phyloP scores from a whole-genome alignment of 2,797 vertebrate genomes.

The Eulemur coronatus region DNA sequence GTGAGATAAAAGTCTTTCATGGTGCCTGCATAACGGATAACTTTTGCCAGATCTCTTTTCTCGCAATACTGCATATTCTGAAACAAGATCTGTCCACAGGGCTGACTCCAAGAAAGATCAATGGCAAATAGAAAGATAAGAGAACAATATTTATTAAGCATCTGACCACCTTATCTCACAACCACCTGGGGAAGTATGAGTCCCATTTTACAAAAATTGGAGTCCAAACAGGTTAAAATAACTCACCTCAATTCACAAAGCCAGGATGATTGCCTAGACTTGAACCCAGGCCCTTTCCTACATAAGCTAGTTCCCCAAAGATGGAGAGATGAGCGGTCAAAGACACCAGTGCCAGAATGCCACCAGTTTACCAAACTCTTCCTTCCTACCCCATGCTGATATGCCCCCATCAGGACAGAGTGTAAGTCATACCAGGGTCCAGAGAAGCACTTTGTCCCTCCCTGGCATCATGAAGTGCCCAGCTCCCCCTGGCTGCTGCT shows the following conservation, averaged over 20 bases:
- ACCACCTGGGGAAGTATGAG: background rate
- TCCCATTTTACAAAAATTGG: background rate
- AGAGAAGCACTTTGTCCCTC: background rate
- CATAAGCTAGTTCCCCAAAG: background rate
- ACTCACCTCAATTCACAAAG: background rate
- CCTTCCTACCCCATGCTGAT: background rate
- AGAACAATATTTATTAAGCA: conserved; percentile 3
- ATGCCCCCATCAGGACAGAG: background rate
- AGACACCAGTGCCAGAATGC: background rate
- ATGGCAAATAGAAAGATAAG: background rate
- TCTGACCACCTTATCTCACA: background rate
- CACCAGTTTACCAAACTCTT: background rate
- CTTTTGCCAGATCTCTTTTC: conserved; percentile 46
- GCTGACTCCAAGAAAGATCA: conserved; percentile 40
- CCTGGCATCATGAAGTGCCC: background rate
- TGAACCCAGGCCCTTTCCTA: background rate
- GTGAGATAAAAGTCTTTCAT: conserved; percentile 27
- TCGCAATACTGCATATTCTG: background rate
- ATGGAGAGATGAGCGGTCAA: background rate
- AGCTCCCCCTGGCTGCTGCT: background rate
- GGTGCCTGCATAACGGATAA: conserved; percentile 28
- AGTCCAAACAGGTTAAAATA: background rate
- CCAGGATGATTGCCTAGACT: background rate
- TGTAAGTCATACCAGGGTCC: background rate
- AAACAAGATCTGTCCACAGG: conserved; percentile 6